Evolutionary conservation across 2,797 vertebrate species (phyloP).

Genomic region (Calcarius lapponicus): DNA sequence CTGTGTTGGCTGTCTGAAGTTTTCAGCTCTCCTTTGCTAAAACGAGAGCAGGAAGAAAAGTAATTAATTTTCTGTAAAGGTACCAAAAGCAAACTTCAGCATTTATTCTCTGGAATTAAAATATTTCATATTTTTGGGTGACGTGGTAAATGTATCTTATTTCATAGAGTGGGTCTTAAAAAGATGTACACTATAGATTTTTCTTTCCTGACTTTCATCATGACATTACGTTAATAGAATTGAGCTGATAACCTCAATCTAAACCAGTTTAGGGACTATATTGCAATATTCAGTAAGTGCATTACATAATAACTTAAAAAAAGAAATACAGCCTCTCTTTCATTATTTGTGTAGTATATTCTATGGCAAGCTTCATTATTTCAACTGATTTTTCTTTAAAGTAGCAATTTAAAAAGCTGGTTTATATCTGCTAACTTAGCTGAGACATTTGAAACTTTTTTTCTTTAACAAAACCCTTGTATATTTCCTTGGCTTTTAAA

Average conservation of each 20-base stretch:
- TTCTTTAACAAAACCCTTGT: background rate
- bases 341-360: background rate
- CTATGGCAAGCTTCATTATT: background rate
- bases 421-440: background rate
- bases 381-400: background rate
- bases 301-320: background rate
- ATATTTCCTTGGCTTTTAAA: background rate
- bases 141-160: background rate
- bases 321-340: background rate
- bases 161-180: background rate
- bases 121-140: background rate
- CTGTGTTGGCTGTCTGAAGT: background rate
- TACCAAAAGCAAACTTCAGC: background rate
- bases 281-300: background rate
- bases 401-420: background rate
- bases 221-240: background rate
- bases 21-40: background rate
- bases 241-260: background rate
- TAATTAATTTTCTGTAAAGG: background rate
- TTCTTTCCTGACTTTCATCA: background rate
- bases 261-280: background rate
- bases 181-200: background rate
- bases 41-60: background rate
- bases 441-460: background rate
- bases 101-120: background rate